Base-by-base conservation (phyloP, 1,140 invertebrate species). In the Antheraea pernyi region DNA sequence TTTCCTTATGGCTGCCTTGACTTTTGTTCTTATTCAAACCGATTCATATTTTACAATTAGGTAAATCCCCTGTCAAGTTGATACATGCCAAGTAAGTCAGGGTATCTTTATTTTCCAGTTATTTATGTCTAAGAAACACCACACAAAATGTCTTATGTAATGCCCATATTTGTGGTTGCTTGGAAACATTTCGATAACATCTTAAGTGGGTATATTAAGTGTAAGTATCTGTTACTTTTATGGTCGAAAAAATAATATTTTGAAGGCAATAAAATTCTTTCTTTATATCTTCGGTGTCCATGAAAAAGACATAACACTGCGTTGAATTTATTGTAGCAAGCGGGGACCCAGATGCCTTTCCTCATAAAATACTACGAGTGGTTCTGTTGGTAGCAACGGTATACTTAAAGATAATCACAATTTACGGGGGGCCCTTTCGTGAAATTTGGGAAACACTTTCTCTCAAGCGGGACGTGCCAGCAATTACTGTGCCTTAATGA, bases 311-410 rank as follows among this genome's bases (percentile, higher is more conserved):
- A 82, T 88, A 88, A 88, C 81, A 79, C 78, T 76, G 84, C 80
- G 79, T 84, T 78, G 83, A 87, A 90, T 90, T 89, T 88, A 89
- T 89, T 84, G 81, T 83, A 79, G 78, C 74, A 81, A 75, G 76
- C 82, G 73, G 80, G 80, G 83, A 78, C 84, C 84, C 88, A 90
- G 88, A 90, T 90, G 88, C 86, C 86, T 86, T 80, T 80, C 69
- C 88, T 88, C 86, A 85, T 90, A 90, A 90, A 90, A 90, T 88
- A 90, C 83, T 61, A 81, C 78, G 82, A 89, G 86, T 87, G 83
- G 83, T 78, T 83, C 80, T 83, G 83, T 81, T 83, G 78, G 77
- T 86, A 85, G 75, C 79, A 74, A 76, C 78, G 81, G 73, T 84
- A 80, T 87, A 88, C 86, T 90, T 80, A 83, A 86, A 84, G 83